Evolutionary conservation across 2,113 vertebrate species (phyloP), one percentile per base, ranked within the genome.

Genomic region (Ramphastos sulfuratus): DNA sequence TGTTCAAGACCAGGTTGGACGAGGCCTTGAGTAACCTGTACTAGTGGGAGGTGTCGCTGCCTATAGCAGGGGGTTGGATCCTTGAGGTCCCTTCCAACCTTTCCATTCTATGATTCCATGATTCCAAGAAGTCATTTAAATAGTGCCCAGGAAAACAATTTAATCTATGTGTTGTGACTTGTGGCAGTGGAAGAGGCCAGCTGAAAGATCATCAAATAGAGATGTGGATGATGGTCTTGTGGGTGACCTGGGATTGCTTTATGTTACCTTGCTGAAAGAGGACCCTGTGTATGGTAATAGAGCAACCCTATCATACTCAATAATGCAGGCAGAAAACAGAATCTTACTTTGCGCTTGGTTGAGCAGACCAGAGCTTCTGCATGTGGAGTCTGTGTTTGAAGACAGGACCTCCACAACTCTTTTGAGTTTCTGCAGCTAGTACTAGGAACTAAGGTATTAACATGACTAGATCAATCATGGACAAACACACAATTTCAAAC

Each of bases 381-480:
- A 39, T 0, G 0, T 17, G 27, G 25, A 63, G 20, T 42, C 42
- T 56, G 16, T 28, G 8, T 24, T 15, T 78, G 37, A 85, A 52
- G 63, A 58, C 19, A 69, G 25, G 17, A 64, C 9, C 30, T 92
- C 35, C 12, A 39, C 35, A 73, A 10, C 42, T 77, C 33, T 54
- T 48, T 56, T n/a, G n/a, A 39, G 31, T 9, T 88, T 88, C 42
- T 69, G 17, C n/a, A 67, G 39, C 42, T 82, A 13, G 20, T 35
- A 39, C 20, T 17, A 58, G n/a, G 30, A 54, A 46, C 44, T 61
- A 30, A 76, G n/a, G 39, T 77, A 46, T 70, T 52, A 69, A 66
- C 0, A 0, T 14, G 30, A 48, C 37, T 67, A 18, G 15, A 70
- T 17, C 14, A n/a, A 61, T 23, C 7, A 61, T 0, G 3, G n/a